Evolutionary conservation across 2,113 vertebrate genomes (phyloP), one percentile per base, ranked within the genome.

Genomic region (Megalops atlanticus): DNA sequence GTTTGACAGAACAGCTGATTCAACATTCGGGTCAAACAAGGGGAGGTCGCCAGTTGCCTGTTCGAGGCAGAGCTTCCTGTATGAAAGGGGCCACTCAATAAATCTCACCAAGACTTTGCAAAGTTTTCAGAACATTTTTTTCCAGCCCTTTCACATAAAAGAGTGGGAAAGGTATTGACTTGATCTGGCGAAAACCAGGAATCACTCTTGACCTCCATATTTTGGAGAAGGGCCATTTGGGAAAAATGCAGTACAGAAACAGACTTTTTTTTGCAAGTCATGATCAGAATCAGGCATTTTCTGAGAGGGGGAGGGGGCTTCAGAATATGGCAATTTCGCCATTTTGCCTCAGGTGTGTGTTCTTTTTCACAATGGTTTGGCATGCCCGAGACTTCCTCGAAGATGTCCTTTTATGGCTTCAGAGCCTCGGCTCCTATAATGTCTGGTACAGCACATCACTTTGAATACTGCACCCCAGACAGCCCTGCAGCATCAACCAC

Each of bases 61-160:
- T 33, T 69, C 40, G 39, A 73, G 45, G 47, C 21, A 33, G 31
- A 49, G 72, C 38, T 74, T 54, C 36, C 79, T 80, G 7, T 27
- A 54, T 35, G 38, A 54, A 38, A 70, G 21, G 43, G 49, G 45
- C 49, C 27, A 54, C 12, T 58, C 27, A 52, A 73, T 21, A 36
- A 41, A 74, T n/a, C 27, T 39, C 1, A 36, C 36, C 64, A 16
- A 78, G 40, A 11, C n/a, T 68, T 43, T 78, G n/a, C 39, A 12
- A 38, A 14, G 35, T 77, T 58, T 69, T 41, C 43, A 52, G 75
- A 18, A 47, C 35, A 39, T 47, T 31, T 38, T 27, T 31, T 27
- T 78, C 11, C 18, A 52, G 15, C 52, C 24, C 18, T 54, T 54
- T 64, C 58, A 64, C 58, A 27, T 64, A 64, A 64, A 27, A 10